Evolutionary conservation across 2,888 invertebrate genomes (phyloP), one percentile per base, ranked within the genome.

Genomic region (Alcis repandata): DNA sequence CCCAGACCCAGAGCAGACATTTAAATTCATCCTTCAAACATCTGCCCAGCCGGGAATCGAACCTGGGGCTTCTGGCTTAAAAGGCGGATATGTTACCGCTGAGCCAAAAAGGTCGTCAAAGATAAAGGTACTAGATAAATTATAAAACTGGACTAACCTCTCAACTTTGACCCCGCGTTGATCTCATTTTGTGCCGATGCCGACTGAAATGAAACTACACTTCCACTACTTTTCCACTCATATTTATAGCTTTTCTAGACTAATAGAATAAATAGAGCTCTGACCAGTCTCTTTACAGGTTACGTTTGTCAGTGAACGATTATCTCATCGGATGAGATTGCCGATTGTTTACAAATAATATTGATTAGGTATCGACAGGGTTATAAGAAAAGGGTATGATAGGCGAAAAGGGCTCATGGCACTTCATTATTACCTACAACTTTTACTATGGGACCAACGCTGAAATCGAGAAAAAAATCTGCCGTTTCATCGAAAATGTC

Each of bases 291-390:
- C 33, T 36, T 56, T 60, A 59, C 46, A 13, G 48, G 45, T 22
- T 40, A 22, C 60, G 32, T 38, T n/a, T 56, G 43, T 60, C 68
- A 71, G 59, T 70, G 63, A 66, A 54, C 69, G 65, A 72, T 77
- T 77, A 80, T 80, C 74, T 80, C 77, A 80, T 67, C 66, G 69
- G 68, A 68, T 61, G 53, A 60, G 75, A 79, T 77, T 70, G 45
- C 69, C 53, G 38, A 53, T 66, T 86, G 80, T 87, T 88, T 86
- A 86, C 75, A 82, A 87, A 87, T 46, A 62, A 27, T 41, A 32
- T 52, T 32, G 4, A 41, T 54, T 9, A 15, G 15, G 33, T 43
- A 17, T 43, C 17, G 15, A 22, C n/a, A n/a, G 27, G 32, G 27
- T 27, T 4, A 27, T 27, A 27, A n/a, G n/a, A n/a, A n/a, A 27